These are phyloP conservation scores for Druceiella hillmani DNA, from an alignment of 2,888 invertebrate genomes.

Conservation along the genomic window DNA sequence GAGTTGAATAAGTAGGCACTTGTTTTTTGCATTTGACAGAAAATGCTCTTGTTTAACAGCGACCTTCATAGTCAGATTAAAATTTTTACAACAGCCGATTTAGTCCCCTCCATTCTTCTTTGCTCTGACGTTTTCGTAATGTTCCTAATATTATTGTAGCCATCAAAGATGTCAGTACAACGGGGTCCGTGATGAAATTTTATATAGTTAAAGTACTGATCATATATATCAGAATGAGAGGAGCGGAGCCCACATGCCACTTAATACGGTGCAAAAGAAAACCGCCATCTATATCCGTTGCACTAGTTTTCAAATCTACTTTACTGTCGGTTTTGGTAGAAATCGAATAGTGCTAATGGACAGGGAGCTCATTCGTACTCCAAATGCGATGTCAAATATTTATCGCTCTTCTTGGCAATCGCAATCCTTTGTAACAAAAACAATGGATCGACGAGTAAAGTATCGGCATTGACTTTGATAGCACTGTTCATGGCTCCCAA, in stretches of 20 bases:
- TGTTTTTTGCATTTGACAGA: constrained; percentile 9
- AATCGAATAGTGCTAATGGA: constrained; percentile 7
- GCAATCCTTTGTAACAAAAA: constrained; percentile 12
- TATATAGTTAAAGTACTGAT: too few species aligned
- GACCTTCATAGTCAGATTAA: constrained; percentile 11
- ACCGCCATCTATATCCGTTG: too few species aligned
- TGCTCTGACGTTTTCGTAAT: constrained; percentile 7
- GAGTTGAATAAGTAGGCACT: constrained; percentile 9
- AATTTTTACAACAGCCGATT: constrained; percentile 8
- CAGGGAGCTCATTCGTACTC: too few species aligned
- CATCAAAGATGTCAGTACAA: too few species aligned
- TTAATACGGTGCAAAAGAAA: too few species aligned
- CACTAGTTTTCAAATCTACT: too few species aligned
- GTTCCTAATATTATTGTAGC: too few species aligned
- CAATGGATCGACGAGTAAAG: constrained; percentile 9
- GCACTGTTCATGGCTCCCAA: too few species aligned
- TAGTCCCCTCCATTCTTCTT: constrained; percentile 5
- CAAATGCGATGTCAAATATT: constrained; percentile 6
- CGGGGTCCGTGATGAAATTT: too few species aligned
- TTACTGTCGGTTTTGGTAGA: too few species aligned
- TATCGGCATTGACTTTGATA: constrained; percentile 5
- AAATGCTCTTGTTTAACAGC: constrained; percentile 12
- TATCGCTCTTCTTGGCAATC: constrained; percentile 10
- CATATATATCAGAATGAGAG: too few species aligned
- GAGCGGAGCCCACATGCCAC: too few species aligned